Conservation (phyloP, 2,113 vertebrate genomes). For the rat (Rattus norvegicus) region GRCr8 NC_086025.1:121297501-121298000, state of each 20-base stretch:
- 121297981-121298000: background rate
- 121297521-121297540: too few relatives aligned
- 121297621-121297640: fast-evolving
- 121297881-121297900: background rate
- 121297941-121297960: background rate
- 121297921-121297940: too few relatives aligned
- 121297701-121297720: background rate
- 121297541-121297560: background rate
- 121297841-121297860: too few relatives aligned
- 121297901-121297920: fast-evolving
- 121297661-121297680: too few relatives aligned
- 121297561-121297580: background rate
- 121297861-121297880: fast-evolving
- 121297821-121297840: background rate
- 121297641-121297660: too few relatives aligned
- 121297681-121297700: fast-evolving
- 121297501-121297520: too few relatives aligned
- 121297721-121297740: too few relatives aligned
- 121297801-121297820: background rate
- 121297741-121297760: background rate
- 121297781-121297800: background rate
- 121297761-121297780: background rate
- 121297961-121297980: too few relatives aligned
- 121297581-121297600: background rate
- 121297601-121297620: too few relatives aligned